These are phyloP conservation scores for Rhagoletis pomonella DNA, from an alignment of 1,140 invertebrate genomes.

Conservation along the genomic window DNA sequence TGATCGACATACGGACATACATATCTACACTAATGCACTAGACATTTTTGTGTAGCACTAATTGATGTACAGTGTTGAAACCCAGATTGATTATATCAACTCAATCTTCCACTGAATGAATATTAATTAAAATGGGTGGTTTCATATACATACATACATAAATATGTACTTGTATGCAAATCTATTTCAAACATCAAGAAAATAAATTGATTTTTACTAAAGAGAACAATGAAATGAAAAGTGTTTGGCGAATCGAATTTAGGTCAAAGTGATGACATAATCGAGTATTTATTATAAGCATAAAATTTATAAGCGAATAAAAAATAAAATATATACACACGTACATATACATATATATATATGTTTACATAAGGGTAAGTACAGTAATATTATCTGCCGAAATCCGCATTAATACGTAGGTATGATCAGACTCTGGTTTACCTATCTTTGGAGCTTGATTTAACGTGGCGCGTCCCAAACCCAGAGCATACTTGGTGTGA, in stretches of 20 bases:
- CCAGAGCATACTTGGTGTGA: no score
- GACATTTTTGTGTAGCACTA: neutral
- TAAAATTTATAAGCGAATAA: neutral
- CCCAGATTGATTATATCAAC: conserved; percentile 54
- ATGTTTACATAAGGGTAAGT: no score
- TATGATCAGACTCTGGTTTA: no score
- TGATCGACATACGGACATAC: neutral
- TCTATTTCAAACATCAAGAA: conserved; percentile 36
- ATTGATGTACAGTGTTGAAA: conserved; percentile 42
- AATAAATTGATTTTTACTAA: conserved; percentile 40
- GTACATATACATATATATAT: no score
- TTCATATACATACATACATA: no score
- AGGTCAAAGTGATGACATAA: conserved; percentile 35
- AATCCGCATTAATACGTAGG: no score
- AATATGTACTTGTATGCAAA: neutral
- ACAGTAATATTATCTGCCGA: no score
- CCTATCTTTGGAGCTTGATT: no score
- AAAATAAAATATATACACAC: no score
- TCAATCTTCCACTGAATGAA: conserved; percentile 34
- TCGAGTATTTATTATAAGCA: neutral
- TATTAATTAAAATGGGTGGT: conserved; percentile 49
- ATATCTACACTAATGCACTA: no score
- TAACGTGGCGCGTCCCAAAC: no score
- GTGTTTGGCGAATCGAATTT: conserved; percentile 38
- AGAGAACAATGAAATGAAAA: conserved; percentile 29